These are phyloP conservation scores for Alces alces DNA, from an alignment of 2,113 vertebrate species.

Conservation along the genomic window DNA sequence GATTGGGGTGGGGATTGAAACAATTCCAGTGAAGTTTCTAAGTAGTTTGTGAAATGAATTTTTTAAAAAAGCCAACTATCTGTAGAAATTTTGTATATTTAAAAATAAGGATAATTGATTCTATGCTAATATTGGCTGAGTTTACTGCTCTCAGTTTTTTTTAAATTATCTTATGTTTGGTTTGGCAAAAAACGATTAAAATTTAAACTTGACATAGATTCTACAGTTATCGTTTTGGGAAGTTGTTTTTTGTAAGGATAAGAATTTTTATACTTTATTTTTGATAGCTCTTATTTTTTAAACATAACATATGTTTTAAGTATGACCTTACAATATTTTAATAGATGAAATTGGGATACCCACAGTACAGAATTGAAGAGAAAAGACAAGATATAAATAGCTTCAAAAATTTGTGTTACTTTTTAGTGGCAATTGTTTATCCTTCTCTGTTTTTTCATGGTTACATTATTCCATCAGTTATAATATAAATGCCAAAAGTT, in stretches of 20 bases:
- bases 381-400: not conserved
- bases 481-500: not conserved
- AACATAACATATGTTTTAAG: not conserved
- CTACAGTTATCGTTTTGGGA: not conserved
- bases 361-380: not conserved
- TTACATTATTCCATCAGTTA: not conserved
- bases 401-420: slow-evolving; percentile 2
- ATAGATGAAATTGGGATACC: not conserved
- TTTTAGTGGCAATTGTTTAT: slow-evolving; percentile 18
- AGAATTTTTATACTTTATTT: not conserved
- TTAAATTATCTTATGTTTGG: slow-evolving; percentile 79
- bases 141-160: slow-evolving; percentile 67
- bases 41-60: slow-evolving; percentile 46
- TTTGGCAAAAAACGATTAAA: slow-evolving; percentile 78
- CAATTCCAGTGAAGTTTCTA: slow-evolving; percentile 51
- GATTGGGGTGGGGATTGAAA: not conserved
- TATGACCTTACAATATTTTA: slow-evolving; percentile 1
- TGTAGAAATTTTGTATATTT: slow-evolving; percentile 45
- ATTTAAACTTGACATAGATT: slow-evolving; percentile 46
- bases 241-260: not conserved
- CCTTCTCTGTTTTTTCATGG: slow-evolving; percentile 16
- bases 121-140: slow-evolving; percentile 65
- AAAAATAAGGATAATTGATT: slow-evolving; percentile 48
- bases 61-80: slow-evolving; percentile 32
- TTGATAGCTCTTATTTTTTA: not conserved